Base-by-base conservation (phyloP, 2,888 invertebrate genomes). In the Thymelicus sylvestris region DNA sequence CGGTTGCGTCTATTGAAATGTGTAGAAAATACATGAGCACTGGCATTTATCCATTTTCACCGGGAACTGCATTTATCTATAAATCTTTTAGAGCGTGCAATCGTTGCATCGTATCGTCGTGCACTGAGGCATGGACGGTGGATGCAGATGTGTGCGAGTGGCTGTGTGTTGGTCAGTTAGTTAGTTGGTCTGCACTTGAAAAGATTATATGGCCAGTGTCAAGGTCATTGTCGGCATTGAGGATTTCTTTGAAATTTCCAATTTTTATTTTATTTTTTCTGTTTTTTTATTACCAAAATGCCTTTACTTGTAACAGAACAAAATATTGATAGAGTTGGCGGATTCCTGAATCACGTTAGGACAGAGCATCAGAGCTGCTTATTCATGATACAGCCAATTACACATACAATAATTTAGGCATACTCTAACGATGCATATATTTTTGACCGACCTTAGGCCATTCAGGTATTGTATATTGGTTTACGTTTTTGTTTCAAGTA, bases 31-130 rank as follows among this genome's bases (percentile, higher is more conserved):
- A 87, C 88, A 89, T 89, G 91, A 84, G 88, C 92, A 90, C 88
- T 88, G 89, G 86, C 91, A 93, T 93, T 93, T 93, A 93, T 93
- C 92, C 90, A 93, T 93, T 93, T 93, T 93, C 93, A 91, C 93
- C 93, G 93, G 93, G 93, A 93, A 93, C 93, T 91, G 87, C 92
- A 89, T 88, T 93, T 93, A 93, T 93, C 93, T 93, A 93, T 93
- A 92, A 94, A 94, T 91, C 92, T 93, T 93, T 94, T 90, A 93
- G 93, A 94, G 94, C 94, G 94, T 94, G 94, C 93, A 92, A 93
- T 93, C 87, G 92, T 89, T 93, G 91, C 92, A 92, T 90, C 89
- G 92, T 90, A 85, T 89, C 82, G 88, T 81, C 84, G 91, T 84
- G 91, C 93, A 90, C 90, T 92, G 89, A 90, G 91, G 87, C 77